Evolutionary conservation across 2,113 vertebrate species (phyloP).

Genomic region (Megaceryle torquata): DNA sequence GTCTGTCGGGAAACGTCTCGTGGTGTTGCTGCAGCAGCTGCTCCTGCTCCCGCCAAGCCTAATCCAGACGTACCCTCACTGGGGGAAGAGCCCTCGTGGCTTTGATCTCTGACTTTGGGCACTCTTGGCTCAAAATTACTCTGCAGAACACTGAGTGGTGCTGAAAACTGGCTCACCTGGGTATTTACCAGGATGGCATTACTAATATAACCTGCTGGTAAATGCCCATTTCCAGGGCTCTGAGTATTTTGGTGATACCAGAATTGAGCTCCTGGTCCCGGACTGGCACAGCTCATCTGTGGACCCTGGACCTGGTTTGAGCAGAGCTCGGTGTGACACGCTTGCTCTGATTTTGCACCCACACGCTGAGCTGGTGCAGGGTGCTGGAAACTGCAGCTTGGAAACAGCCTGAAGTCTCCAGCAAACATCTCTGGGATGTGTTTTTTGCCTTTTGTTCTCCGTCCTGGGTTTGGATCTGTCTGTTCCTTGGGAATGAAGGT

Average conservation of each 20-base stretch:
- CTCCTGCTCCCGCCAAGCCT: not conserved
- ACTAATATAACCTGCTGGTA: not conserved
- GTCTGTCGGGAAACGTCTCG: not conserved
- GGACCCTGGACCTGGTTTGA: rapidly evolving
- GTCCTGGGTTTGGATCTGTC: not conserved
- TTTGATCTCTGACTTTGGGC: not conserved
- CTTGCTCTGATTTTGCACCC: not conserved
- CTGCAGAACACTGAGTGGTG: not conserved
- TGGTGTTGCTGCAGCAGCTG: not conserved
- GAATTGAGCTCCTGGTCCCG: not conserved
- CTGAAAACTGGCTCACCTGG: not conserved
- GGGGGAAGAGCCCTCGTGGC: not conserved
- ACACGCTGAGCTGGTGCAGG: not conserved
- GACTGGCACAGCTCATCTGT: rapidly evolving
- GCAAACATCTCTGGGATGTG: not conserved
- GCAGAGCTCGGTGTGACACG: not conserved
- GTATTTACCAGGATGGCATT: not conserved
- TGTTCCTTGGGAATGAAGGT: not conserved
- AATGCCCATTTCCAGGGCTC: not conserved
- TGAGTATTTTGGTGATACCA: not conserved
- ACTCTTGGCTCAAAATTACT: not conserved
- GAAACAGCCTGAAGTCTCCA: not conserved
- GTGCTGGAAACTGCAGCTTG: not conserved
- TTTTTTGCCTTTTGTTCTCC: not conserved
- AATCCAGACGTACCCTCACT: not conserved